A percentile compares a stretch with the other conserved stretches of the same genome.
These are phyloP conservation scores for Dynastes tityus DNA, from an alignment of 2,888 invertebrate species.

Conservation along the genomic window DNA sequence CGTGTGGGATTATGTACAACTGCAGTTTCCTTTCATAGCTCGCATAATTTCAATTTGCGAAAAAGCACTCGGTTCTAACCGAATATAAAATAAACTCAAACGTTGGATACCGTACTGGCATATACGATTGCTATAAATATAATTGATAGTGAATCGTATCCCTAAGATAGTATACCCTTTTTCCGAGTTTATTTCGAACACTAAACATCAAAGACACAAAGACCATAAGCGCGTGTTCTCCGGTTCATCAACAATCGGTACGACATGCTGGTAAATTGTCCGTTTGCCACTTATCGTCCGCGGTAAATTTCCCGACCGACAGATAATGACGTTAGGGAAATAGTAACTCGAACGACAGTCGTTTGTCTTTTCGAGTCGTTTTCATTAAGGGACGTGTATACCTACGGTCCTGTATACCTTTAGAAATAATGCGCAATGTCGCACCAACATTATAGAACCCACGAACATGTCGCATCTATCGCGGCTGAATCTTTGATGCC, in stretches of 20 bases:
- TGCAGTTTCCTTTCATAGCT: no score
- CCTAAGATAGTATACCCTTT: neutral
- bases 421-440: slow-evolving; percentile 4
- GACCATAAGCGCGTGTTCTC: neutral
- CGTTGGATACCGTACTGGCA: neutral
- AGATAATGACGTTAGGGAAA: slow-evolving; percentile 38
- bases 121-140: slow-evolving; percentile 22
- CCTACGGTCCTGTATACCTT: neutral
- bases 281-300: slow-evolving; percentile 33
- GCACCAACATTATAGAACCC: slow-evolving; percentile 16
- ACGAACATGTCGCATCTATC: slow-evolving; percentile 24
- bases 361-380: slow-evolving; percentile 22
- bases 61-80: neutral
- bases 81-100: slow-evolving; percentile 5
- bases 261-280: slow-evolving; percentile 32
- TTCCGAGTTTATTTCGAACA: neutral
- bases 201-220: slow-evolving; percentile 8
- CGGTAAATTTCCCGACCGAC: slow-evolving; percentile 30
- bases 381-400: slow-evolving; percentile 26
- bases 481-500: slow-evolving; percentile 22
- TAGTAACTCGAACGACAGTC: slow-evolving; percentile 27
- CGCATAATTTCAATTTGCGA: neutral
- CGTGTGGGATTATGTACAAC: no score
- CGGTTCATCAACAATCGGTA: slow-evolving; percentile 11
- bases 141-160: slow-evolving; percentile 15